Base-by-base conservation (phyloP, 2,888 invertebrate genomes). In the Rhagophthalmus giganteus region DNA sequence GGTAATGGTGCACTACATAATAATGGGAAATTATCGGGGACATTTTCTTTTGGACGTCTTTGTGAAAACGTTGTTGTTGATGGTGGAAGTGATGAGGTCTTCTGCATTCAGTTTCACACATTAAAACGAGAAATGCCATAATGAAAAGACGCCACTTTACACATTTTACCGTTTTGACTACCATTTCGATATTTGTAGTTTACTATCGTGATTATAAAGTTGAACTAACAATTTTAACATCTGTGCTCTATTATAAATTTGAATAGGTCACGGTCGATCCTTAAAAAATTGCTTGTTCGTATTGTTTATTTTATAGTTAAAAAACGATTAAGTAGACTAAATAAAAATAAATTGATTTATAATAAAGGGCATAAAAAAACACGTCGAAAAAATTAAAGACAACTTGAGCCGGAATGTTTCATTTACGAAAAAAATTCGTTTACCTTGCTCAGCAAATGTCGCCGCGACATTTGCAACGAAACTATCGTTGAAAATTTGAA, bases 1-100 rank as follows among this genome's bases (percentile, higher is more conserved):
- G 31, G 40, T 40, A 31, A 14, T 40, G 40, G n/a, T 40, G 9
- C 1, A 40, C n/a, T 4, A 9, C 2, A 11, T 40, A 40, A 24
- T 31, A 20, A 24, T 40, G 24, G 7, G n/a, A 31, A 1, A 24
- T 13, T 6, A 15, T 15, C 10, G 9, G 28, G 2, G 20, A 15
- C 31, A 20, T 20, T 11, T 6, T 12, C 8, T 11, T 6, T 20
- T 20, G 2, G 34, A 12, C 7, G 3, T 20, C 7, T 7, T 20
- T 20, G 9, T 34, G 34, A 3, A 2, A 20, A 11, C 31, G 31
- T 11, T 40, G 30, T 4, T 20, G 31, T 16, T 20, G 30, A n/a
- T 40, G 40, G 20, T 40, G 12, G 10, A 31, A 40, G 2, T 14
- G 30, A 8, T 31, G 28, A 24, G 4, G 28, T 10, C 40, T 15